phyloP scores from a whole-genome alignment of 2,888 invertebrate species.

The Euzetes globulus region DNA sequence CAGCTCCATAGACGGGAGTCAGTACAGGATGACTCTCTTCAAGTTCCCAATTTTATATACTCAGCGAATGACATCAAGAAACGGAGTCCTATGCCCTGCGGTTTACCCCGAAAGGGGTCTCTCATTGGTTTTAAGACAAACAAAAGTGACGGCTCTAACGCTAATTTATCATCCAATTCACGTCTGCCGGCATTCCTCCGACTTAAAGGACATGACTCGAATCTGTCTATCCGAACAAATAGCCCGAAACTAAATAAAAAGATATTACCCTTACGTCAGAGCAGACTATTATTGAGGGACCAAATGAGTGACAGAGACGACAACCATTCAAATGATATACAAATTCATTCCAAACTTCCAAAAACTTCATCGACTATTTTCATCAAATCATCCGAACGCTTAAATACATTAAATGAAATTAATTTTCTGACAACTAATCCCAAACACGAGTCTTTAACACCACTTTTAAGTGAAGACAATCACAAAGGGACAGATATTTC shows the following conservation, averaged over 20 bases:
- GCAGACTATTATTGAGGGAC: not conserved
- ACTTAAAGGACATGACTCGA: not conserved
- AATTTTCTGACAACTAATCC: not conserved
- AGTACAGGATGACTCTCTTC: conserved; percentile 22
- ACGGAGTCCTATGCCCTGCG: not conserved
- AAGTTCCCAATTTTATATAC: not conserved
- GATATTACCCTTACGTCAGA: not conserved
- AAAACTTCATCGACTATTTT: not conserved
- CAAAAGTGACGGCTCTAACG: not conserved
- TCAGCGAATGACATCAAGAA: not conserved
- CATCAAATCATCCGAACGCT: not conserved
- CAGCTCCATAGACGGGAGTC: conserved; percentile 45
- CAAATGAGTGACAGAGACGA: not conserved
- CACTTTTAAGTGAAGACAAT: not conserved
- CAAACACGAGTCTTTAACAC: not conserved
- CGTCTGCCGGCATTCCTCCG: not conserved
- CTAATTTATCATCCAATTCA: not conserved
- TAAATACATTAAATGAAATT: not conserved
- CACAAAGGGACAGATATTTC: not conserved
- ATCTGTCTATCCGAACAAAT: not conserved
- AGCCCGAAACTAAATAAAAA: not conserved
- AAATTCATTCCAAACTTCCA: conserved; percentile 8
- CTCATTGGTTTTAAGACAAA: not conserved
- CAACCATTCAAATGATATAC: not conserved
- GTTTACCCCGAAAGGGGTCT: not conserved